Evolutionary conservation across 1,140 invertebrate genomes (phyloP).

Genomic region (Panulirus ornatus): DNA sequence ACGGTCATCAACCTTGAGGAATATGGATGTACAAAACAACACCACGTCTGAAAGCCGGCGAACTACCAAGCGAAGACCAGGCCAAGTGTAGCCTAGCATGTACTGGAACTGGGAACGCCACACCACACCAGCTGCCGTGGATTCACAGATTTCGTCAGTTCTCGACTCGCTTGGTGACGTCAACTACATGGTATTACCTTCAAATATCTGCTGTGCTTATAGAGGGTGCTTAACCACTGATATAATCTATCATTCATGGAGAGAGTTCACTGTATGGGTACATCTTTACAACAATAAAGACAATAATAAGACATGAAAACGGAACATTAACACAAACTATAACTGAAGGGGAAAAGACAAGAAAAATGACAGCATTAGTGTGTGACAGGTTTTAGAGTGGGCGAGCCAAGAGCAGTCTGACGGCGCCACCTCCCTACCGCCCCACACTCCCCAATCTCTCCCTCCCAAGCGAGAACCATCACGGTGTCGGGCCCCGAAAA

Average conservation of each 20-base stretch:
- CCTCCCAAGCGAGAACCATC: constrained; percentile 17
- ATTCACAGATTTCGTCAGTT: neutral
- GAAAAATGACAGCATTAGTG: constrained; percentile 29
- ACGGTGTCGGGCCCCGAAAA: constrained; percentile 44
- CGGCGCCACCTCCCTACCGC: neutral
- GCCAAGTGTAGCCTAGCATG: neutral
- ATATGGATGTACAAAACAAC: too few relatives aligned
- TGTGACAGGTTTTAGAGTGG: constrained; percentile 41
- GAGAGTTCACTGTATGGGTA: too few relatives aligned
- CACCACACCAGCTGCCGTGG: neutral
- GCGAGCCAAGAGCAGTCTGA: constrained; percentile 20
- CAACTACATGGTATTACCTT: neutral
- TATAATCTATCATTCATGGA: too few relatives aligned
- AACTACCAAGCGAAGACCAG: too few relatives aligned
- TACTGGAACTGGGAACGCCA: neutral
- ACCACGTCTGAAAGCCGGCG: too few relatives aligned
- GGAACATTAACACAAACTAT: neutral
- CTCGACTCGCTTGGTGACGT: neutral
- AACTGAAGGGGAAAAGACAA: neutral
- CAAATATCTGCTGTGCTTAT: neutral
- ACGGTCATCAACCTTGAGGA: too few relatives aligned
- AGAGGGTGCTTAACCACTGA: neutral
- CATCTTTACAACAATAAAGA: too few relatives aligned
- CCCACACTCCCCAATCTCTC: constrained; percentile 2
- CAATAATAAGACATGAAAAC: too few relatives aligned